A percentile compares a stretch with the other conserved stretches of the same genome.
Conservation (phyloP, 2,888 invertebrate species). For the Ormia ochracea region DNA sequence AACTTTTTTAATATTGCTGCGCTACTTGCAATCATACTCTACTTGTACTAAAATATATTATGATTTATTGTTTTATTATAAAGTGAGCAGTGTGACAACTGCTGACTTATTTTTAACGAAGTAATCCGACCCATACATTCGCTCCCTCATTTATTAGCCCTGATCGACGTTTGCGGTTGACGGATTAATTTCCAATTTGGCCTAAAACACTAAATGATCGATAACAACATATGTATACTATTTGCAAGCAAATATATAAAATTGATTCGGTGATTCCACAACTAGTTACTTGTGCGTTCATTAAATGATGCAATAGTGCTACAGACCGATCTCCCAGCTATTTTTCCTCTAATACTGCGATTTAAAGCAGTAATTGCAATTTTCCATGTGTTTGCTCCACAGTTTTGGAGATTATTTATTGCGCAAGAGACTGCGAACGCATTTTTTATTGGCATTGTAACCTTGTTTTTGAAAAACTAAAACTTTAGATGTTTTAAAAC, state of each 20-base stretch:
- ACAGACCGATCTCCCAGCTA: neutral
- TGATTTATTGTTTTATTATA: conserved; percentile 30
- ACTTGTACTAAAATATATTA: conserved; percentile 25
- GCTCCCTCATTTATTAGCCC: conserved; percentile 34
- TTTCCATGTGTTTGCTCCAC: no score
- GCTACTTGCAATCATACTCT: conserved; percentile 50
- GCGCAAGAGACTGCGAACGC: no score
- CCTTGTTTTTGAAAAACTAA: conserved; percentile 6
- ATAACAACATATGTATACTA: conserved; percentile 66
- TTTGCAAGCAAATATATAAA: conserved; percentile 28
- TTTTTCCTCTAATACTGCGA: neutral
- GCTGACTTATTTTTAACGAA: conserved; percentile 15
- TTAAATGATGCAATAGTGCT: neutral
- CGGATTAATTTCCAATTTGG: conserved; percentile 73
- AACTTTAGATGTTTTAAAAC: neutral
- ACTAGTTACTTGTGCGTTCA: neutral
- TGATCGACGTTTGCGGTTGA: conserved; percentile 66
- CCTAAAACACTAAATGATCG: conserved; percentile 72
- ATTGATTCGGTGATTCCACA: neutral
- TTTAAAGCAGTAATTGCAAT: no score
- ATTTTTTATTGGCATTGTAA: no score
- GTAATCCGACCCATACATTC: conserved; percentile 9
- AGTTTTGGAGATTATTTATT: no score
- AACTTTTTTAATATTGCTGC: neutral
- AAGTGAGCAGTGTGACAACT: neutral